Base-by-base conservation (phyloP, 2,113 vertebrate genomes). In the Macheiramphus alcinus region DNA sequence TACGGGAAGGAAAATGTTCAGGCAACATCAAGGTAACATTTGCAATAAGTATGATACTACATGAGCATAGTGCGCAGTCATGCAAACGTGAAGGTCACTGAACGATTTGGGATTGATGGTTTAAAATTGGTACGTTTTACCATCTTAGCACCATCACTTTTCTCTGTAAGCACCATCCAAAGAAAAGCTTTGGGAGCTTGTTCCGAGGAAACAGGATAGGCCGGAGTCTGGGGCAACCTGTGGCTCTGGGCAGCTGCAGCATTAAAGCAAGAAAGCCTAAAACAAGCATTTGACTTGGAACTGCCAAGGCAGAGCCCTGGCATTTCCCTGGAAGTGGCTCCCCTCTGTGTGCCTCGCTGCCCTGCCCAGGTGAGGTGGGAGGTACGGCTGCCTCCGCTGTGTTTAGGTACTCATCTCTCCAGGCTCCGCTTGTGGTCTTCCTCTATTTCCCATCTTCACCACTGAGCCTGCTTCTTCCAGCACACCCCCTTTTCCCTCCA, bases 351-450 rank as follows among this genome's bases (percentile, higher is more conserved):
- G 62, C 40, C 80, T 80, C 1, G 0, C 59, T 72, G 29, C 31
- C 36, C 59, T 72, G 29, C 34, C 45, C 61, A 4, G 5, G 11
- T 21, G 43, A 16, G 3, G 4, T 11, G n/a, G 26, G 48, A 90
- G 5, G 15, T 15, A 23, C 1, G 0, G 45, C 74, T 62, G 25
- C 29, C 29, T 63, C 45, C 0, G 0, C 21, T 7, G 2, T 17
- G 29, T 25, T 62, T 7, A 50, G 27, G 27, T 25, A 26, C 34
- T 80, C 38, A 9, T 7, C 22, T 62, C 17, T 42, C 48, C 29
- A 21, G 32, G 15, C 32, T 73, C 52, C 6, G 2, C 34, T 67
- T 61, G 25, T 32, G 47, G 13, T 50, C n/a, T n/a, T 62, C 58
- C 34, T 48, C 7, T 45, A 48, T 53, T 83, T 63, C 27, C n/a